These are phyloP conservation scores for Oncorhynchus gorbuscha DNA, from an alignment of 2,113 vertebrate genomes.

Conservation along the genomic window DNA sequence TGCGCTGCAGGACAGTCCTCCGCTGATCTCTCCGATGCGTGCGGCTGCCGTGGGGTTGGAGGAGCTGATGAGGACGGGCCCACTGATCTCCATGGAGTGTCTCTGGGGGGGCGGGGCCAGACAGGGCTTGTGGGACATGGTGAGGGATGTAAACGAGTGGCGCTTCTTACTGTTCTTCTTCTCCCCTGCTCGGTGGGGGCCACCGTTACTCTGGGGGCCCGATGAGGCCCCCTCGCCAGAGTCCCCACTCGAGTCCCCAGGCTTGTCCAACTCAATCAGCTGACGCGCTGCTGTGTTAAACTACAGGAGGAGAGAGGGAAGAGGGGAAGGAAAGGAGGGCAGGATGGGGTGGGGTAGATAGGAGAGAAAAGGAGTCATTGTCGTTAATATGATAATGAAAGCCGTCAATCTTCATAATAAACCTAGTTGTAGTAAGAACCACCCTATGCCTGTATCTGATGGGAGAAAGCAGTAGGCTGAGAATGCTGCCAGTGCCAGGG, in stretches of 20 bases:
- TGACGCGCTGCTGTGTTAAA: conserved; percentile 95
- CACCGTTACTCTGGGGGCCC: conserved; percentile 78
- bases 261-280: conserved; percentile 94
- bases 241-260: conserved; percentile 76
- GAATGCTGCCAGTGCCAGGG: neutral
- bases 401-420: conserved; percentile 26
- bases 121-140: conserved; percentile 93
- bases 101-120: conserved; percentile 90
- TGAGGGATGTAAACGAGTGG: conserved; percentile 98
- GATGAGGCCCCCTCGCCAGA: conserved; percentile 84
- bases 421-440: conserved; percentile 1
- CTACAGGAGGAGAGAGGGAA: conserved; percentile 56
- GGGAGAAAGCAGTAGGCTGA: neutral
- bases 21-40: conserved; percentile 90
- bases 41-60: conserved; percentile 95
- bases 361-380: neutral
- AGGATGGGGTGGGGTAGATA: neutral
- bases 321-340: neutral
- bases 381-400: conserved; percentile 36
- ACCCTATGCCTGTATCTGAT: conserved; percentile 9
- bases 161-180: conserved; percentile 99
- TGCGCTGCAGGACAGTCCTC: conserved; percentile 91
- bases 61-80: conserved; percentile 97
- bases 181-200: conserved; percentile 81
- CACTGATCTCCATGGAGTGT: conserved; percentile 98